A percentile compares a stretch with the other conserved stretches of the same genome.
phyloP scores from a whole-genome alignment of 2,797 vertebrate genomes.

The Argyrosomus regius region DNA sequence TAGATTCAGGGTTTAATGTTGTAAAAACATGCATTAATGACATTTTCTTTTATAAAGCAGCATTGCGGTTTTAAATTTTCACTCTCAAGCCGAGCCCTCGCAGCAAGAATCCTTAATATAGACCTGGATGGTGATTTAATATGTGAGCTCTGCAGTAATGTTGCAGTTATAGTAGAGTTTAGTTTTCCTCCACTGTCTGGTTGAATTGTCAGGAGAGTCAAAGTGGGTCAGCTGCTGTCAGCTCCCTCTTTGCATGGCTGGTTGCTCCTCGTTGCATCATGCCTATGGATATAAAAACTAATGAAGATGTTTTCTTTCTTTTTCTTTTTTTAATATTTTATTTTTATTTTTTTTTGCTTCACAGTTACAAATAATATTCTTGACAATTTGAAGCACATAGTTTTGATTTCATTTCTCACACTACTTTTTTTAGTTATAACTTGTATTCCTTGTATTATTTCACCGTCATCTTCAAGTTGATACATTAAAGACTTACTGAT shows the following conservation, averaged over 20 bases:
- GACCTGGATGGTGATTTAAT: conserved; percentile 31
- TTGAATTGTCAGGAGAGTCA: conserved; percentile 49
- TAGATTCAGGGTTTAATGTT: not conserved
- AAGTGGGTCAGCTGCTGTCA: conserved; percentile 62
- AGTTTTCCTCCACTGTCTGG: conserved; percentile 35
- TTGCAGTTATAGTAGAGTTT: conserved; percentile 30
- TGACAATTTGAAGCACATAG: not conserved
- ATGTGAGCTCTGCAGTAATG: conserved; percentile 39
- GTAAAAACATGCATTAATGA: not conserved
- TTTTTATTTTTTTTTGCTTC: too few species aligned
- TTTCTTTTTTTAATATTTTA: not conserved
- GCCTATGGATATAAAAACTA: not conserved
- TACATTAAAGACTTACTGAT: not conserved
- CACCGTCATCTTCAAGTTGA: not conserved
- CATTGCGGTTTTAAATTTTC: conserved; percentile 34
- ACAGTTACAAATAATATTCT: not conserved
- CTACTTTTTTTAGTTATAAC: not conserved
- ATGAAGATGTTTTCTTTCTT: not conserved
- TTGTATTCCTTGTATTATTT: not conserved
- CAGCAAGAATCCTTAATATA: conserved; percentile 35
- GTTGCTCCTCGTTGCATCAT: conserved; percentile 13
- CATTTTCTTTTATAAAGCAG: conserved; percentile 57
- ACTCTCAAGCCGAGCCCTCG: not conserved
- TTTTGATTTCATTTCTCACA: not conserved
- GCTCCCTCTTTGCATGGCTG: conserved; percentile 18